phyloP scores from a whole-genome alignment of 2,797 vertebrate species.

The Enteromius paludinosus region DNA sequence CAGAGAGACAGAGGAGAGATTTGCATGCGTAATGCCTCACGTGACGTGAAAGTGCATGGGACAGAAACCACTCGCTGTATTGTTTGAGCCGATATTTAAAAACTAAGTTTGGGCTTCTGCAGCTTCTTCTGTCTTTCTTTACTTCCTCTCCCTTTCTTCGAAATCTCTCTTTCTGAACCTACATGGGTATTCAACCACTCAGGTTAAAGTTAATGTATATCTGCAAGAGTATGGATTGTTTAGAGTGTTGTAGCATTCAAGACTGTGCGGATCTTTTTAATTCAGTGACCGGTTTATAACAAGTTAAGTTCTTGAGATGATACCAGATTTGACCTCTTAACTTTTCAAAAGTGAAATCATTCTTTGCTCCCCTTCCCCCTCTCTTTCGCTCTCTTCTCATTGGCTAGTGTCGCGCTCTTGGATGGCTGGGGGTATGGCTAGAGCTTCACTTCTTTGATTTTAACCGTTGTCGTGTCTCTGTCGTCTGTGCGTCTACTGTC shows the following conservation, averaged over 20 bases:
- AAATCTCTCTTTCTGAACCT: conserved; percentile 20
- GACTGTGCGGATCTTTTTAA: conserved; percentile 7
- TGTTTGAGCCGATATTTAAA: conserved; percentile 43
- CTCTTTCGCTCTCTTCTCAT: conserved; percentile 66
- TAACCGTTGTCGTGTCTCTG: conserved; percentile 53
- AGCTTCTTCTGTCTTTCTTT: conserved; percentile 61
- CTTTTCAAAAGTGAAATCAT: conserved; percentile 50
- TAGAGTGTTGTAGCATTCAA: background rate
- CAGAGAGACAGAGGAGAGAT: conserved; percentile 8
- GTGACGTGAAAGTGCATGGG: conserved; percentile 20
- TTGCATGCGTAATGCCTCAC: conserved; percentile 21
- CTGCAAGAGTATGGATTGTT: background rate
- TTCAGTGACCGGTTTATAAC: conserved; percentile 8
- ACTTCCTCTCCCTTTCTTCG: conserved; percentile 31
- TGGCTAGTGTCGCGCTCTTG: conserved; percentile 83
- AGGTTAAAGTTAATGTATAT: conserved; percentile 21
- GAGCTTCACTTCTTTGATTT: conserved; percentile 79
- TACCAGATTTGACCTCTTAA: conserved; percentile 47
- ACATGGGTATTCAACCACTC: conserved; percentile 9
- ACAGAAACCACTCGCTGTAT: background rate
- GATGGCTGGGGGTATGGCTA: conserved; percentile 93
- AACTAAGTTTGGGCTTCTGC: conserved; percentile 59
- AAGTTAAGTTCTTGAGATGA: conserved; percentile 33
- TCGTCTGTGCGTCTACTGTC: conserved; percentile 38
- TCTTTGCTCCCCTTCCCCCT: conserved; percentile 59